Conservation (phyloP, 2,888 invertebrate genomes). For the Rosalia funebris region DNA sequence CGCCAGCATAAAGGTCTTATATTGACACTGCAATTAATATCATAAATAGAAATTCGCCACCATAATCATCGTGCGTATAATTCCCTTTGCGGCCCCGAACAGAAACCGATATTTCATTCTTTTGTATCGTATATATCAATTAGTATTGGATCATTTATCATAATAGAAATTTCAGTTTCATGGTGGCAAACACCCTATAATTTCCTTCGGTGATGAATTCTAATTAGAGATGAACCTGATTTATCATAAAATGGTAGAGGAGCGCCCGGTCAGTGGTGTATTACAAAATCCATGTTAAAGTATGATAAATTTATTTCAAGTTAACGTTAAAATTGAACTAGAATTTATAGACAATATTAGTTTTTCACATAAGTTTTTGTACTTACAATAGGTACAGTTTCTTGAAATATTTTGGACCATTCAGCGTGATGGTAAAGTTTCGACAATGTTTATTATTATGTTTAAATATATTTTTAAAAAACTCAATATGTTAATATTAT, state of each 20-base stretch:
- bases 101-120: slow-evolving; percentile 41
- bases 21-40: no score
- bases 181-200: neutral
- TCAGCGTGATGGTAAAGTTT: neutral
- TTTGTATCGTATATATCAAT: slow-evolving; percentile 51
- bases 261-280: neutral
- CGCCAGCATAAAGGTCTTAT: no score
- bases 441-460: no score
- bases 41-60: no score
- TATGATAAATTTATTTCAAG: no score
- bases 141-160: slow-evolving; percentile 47
- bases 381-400: neutral
- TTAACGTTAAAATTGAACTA: neutral
- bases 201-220: slow-evolving; percentile 9
- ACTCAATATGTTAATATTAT: no score
- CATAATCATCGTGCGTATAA: neutral
- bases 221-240: slow-evolving; percentile 14
- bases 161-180: slow-evolving; percentile 39
- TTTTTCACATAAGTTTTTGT: no score
- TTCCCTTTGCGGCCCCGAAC: neutral
- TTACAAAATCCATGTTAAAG: neutral
- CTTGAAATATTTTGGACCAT: neutral
- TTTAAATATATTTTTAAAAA: no score
- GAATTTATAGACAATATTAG: neutral
- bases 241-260: slow-evolving; percentile 10